Conservation (phyloP, 2,888 invertebrate species). For the Hemicrepidius hirtus region DNA sequence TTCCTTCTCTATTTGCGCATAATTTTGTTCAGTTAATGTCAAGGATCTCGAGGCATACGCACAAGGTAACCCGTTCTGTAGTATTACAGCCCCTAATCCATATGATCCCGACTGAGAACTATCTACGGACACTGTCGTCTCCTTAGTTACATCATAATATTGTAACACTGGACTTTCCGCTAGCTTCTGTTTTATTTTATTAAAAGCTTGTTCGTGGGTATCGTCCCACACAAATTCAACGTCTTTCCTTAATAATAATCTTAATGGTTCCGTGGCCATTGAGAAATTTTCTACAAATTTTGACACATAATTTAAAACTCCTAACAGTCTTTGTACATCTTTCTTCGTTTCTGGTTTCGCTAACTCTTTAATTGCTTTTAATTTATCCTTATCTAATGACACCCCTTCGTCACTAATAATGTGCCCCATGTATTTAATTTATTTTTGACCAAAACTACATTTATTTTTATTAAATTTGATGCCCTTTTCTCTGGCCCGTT, state of each 20-base stretch:
- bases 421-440: conserved; percentile 56
- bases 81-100: conserved; percentile 61
- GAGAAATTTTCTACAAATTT: conserved; percentile 12
- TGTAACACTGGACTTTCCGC: conserved; percentile 14
- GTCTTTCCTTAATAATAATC: conserved; percentile 51
- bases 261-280: background rate
- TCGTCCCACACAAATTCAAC: too few relatives aligned
- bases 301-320: conserved; percentile 19
- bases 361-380: conserved; percentile 43
- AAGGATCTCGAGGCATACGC: conserved; percentile 16
- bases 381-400: conserved; percentile 50
- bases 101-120: conserved; percentile 15
- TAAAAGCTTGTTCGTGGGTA: conserved; percentile 49
- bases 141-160: conserved; percentile 18
- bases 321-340: conserved; percentile 51
- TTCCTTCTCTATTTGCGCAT: conserved; percentile 25
- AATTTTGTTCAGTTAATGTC: conserved; percentile 6
- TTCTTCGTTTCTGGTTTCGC: conserved; percentile 36
- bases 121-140: conserved; percentile 21
- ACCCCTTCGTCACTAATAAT: conserved; percentile 50
- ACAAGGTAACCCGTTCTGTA: conserved; percentile 4
- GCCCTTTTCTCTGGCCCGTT: conserved; percentile 42
- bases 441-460: conserved; percentile 48
- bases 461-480: conserved; percentile 55
- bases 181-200: conserved; percentile 40